These are phyloP conservation scores for Apistogramma diplotaenia DNA, from an alignment of 2,113 vertebrate species.

Conservation along the genomic window DNA sequence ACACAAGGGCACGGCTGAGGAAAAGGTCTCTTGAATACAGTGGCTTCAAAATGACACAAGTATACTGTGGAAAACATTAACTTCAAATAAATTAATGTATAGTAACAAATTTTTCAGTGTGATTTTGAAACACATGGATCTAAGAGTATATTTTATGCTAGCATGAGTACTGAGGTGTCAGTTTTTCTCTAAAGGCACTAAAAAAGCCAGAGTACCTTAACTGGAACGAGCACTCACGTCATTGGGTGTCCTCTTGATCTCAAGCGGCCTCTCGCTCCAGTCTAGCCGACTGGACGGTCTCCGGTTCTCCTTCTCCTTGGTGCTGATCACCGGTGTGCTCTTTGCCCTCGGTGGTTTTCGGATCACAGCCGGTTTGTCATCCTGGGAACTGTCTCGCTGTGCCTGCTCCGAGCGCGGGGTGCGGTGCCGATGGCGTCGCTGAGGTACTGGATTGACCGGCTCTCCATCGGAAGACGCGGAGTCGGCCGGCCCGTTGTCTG, in stretches of 20 bases:
- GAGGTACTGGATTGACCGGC: background rate
- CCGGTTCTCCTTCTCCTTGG: slow-evolving; percentile 78
- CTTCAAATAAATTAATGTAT: no score
- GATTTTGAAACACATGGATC: background rate
- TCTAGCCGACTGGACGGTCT: slow-evolving; percentile 82
- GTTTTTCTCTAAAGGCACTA: background rate
- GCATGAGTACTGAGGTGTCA: background rate
- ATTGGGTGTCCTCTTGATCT: slow-evolving; percentile 78
- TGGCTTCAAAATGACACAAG: background rate
- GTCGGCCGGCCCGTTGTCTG: slow-evolving; percentile 46
- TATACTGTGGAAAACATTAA: background rate
- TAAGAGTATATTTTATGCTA: background rate
- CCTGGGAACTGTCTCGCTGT: slow-evolving; percentile 61
- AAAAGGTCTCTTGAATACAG: background rate
- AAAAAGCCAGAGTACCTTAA: background rate
- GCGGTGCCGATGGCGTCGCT: slow-evolving; percentile 30
- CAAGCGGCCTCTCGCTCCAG: slow-evolving; percentile 80
- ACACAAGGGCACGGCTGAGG: background rate
- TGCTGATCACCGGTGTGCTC: slow-evolving; percentile 72
- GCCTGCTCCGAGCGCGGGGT: slow-evolving; percentile 36
- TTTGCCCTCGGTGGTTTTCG: slow-evolving; percentile 77
- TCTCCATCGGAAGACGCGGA: slow-evolving; percentile 46
- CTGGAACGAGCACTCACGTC: slow-evolving; percentile 67
- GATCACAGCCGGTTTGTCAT: slow-evolving; percentile 33
- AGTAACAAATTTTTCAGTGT: background rate